phyloP scores from a whole-genome alignment of 2,888 invertebrate genomes.

The Sminthurinus aureus region DNA sequence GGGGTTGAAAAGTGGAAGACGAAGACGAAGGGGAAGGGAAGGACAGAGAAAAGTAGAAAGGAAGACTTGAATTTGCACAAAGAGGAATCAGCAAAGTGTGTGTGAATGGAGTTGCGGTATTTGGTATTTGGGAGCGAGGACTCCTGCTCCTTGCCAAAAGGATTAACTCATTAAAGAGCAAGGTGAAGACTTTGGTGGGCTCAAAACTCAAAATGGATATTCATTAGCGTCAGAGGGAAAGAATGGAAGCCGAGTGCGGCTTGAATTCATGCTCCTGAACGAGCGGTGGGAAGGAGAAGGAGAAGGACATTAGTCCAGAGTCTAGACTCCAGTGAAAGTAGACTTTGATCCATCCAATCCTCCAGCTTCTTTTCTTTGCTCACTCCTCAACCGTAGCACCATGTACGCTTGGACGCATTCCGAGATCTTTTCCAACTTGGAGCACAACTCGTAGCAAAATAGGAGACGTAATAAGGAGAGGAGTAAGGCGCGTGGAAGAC shows the following conservation, averaged over 20 bases:
- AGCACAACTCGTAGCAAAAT: neutral
- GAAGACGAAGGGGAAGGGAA: neutral
- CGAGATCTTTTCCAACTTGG: neutral
- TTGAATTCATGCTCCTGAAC: too few species aligned
- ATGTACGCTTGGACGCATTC: conserved; percentile 25
- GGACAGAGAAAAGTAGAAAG: neutral
- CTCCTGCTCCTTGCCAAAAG: conserved; percentile 35
- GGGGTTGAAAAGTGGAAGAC: conserved; percentile 7
- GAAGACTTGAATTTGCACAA: too few species aligned
- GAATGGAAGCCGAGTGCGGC: too few species aligned
- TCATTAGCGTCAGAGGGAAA: conserved; percentile 43
- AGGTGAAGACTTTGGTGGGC: conserved; percentile 43
- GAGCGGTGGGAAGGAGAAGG: neutral
- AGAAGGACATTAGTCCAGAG: conserved; percentile 39
- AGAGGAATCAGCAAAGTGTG: too few species aligned
- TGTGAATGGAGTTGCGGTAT: conserved; percentile 26
- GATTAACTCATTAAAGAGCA: conserved; percentile 40
- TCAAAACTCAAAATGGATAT: conserved; percentile 39
- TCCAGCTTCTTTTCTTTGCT: conserved; percentile 23
- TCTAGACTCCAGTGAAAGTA: conserved; percentile 13
- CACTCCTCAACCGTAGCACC: conserved; percentile 15
- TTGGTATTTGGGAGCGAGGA: conserved; percentile 18
- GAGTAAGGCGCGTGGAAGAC: neutral
- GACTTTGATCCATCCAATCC: conserved; percentile 36
- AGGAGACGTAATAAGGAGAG: neutral